Evolutionary conservation across 2,797 vertebrate species (phyloP), one percentile per base, ranked within the genome.

Genomic region (Aplochiton taeniatus): DNA sequence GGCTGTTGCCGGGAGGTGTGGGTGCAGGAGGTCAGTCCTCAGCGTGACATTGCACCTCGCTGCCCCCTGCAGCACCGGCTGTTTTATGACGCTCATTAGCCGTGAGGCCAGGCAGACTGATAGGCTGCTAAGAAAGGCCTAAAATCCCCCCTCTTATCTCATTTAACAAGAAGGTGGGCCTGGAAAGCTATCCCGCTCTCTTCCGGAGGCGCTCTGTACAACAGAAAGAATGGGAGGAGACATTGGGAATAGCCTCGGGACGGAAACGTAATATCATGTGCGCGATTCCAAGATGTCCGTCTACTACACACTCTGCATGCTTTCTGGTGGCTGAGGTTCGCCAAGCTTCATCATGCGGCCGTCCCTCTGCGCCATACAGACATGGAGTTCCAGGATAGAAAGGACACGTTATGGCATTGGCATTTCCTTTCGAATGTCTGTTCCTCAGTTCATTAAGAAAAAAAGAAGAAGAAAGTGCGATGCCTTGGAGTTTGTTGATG

Each of bases 1-100:
- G 52, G 58, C 58, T 51, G 57, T 64, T 68, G 70, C 61, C 52
- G 8, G 54, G 68, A 31, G 6, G 31, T 31, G 31, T 31, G 31
- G 31, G 66, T 57, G 20, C 61, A 70, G 70, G 47, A 77, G 69
- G 66, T 81, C 61, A 72, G 65, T 66, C 74, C 73, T 49, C 79
- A 81, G 72, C 60, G 69, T 63, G 77, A 53, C 20, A 9, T 50
- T 52, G 51, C 63, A 76, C 73, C 71, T 72, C 54, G 1, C 41
- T 67, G 62, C 57, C 73, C 63, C 68, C 66, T 58, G 51, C 48
- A 61, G 65, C 13, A 53, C n/a, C 52, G 66, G 69, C 58, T 67
- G 31, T 68, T 61, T 72, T 59, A 66, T 44, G 44, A 19, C 0
- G 2, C 62, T 70, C 52, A 73, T 66, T 78, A 71, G 48, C 47